These are phyloP conservation scores for Drosophila navojoa DNA, from an alignment of 1,140 invertebrate species.

Conservation along the genomic window DNA sequence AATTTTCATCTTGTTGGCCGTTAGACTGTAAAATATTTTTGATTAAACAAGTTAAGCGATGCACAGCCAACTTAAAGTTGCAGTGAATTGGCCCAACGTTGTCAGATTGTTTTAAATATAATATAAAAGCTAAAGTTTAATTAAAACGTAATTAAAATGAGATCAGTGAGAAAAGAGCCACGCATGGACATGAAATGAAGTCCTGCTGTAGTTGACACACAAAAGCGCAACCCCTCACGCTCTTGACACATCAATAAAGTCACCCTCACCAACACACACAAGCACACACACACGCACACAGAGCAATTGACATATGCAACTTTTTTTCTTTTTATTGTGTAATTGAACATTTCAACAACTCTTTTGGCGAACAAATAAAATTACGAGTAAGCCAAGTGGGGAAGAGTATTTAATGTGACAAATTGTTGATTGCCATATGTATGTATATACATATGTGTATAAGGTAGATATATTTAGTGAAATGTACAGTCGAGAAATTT, in stretches of 20 bases:
- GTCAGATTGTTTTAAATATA: no score
- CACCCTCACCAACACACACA: neutral
- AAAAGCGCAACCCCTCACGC: neutral
- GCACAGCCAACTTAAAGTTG: no score
- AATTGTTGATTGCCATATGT: conserved; percentile 29
- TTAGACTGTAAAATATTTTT: no score
- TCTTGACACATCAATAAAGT: neutral
- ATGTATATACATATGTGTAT: neutral
- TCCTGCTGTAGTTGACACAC: neutral
- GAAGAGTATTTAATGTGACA: conserved; percentile 41
- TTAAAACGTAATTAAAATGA: neutral
- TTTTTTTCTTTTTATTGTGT: conserved; percentile 17
- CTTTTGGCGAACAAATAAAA: conserved; percentile 48
- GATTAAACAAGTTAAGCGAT: no score
- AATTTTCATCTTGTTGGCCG: no score
- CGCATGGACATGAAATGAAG: neutral
- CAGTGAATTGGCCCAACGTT: no score
- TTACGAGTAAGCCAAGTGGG: conserved; percentile 31
- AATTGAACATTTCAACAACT: conserved; percentile 51
- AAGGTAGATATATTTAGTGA: neutral
- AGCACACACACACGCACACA: neutral
- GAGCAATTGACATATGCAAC: conserved; percentile 17
- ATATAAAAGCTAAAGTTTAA: neutral
- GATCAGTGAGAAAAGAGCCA: neutral
- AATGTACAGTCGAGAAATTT: conserved; percentile 26